Percentiles rank a stretch among this genome's conserved stretches.
Conservation (phyloP, 2,113 vertebrate species). For the Parotia lawesii region DNA sequence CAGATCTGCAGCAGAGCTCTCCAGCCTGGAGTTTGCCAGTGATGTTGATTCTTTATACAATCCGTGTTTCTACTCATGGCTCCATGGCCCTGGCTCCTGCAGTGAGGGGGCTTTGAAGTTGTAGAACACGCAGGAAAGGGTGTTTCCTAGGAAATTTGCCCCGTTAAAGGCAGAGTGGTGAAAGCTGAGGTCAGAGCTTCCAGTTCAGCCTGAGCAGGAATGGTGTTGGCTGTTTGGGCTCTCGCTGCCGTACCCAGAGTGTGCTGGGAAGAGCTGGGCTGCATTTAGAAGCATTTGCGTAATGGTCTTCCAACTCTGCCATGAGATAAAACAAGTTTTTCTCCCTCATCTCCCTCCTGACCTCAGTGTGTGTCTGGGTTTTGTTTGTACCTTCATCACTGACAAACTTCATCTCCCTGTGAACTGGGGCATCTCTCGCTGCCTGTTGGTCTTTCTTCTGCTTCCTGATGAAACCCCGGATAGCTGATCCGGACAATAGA, state of each 20-base stretch:
- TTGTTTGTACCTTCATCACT: neutral
- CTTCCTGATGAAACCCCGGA: neutral
- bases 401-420: neutral
- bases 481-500: neutral
- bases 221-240: neutral
- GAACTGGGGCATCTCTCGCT: neutral
- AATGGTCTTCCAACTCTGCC: neutral
- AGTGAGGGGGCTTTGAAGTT: neutral
- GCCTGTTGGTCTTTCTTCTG: neutral
- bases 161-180: neutral
- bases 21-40: neutral
- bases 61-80: accelerated
- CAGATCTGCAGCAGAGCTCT: neutral
- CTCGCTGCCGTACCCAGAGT: neutral
- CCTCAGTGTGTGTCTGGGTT: neutral
- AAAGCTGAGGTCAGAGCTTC: neutral
- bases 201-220: neutral
- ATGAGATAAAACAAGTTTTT: neutral
- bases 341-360: neutral
- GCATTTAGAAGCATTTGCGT: neutral
- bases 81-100: neutral
- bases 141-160: neutral
- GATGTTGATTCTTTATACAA: neutral
- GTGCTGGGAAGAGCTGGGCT: neutral
- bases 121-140: neutral